Base-by-base conservation (phyloP, 1,140 invertebrate genomes). In the Scaptomyza pallida region DNA sequence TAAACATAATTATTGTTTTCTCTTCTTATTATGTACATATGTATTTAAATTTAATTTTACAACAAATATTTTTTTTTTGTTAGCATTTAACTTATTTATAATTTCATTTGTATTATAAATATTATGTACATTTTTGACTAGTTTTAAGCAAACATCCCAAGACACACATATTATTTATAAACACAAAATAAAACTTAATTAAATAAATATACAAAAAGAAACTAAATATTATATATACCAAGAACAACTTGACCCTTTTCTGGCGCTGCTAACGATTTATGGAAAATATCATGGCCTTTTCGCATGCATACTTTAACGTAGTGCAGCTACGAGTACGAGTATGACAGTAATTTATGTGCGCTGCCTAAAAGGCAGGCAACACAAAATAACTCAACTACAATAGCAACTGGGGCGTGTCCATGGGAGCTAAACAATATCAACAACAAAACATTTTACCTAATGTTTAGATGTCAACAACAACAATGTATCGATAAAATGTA, bases 281-380 rank as follows among this genome's bases (percentile, higher is more conserved):
- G 26, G 26, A 30, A 8, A 30, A 30, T 30, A 30, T 9, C 6
- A 9, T 30, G 26, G 26, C 26, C 26, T 30, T 30, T 9, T 30
- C n/a, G 26, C 26, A 26, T 26, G 1, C 23, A 30, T 30, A 30
- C 8, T 30, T 1, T 9, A 2, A 9, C 26, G 6, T 9, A 30
- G 26, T 30, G 26, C 26, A 47, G 10, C 23, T 6, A 17, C 21
- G 1, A 30, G 26, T 30, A 8, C 26, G 26, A 8, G 17, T 6
- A 17, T 23, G 1, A 5, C 44, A 19, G 21, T 5, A 26, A 64
- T 64, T 64, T 56, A 48, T 56, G 51, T 19, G 35, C 19, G 55
- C 59, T 65, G 79, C 80, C 79, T 13, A 69, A 85, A 79, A 83
- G 80, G 80, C 75, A 85, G 80, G 79, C 79, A 69, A 72, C 47